Evolutionary conservation across 2,113 vertebrate species (phyloP), one percentile per base, ranked within the genome.

Genomic region (Seriola aureovittata): DNA sequence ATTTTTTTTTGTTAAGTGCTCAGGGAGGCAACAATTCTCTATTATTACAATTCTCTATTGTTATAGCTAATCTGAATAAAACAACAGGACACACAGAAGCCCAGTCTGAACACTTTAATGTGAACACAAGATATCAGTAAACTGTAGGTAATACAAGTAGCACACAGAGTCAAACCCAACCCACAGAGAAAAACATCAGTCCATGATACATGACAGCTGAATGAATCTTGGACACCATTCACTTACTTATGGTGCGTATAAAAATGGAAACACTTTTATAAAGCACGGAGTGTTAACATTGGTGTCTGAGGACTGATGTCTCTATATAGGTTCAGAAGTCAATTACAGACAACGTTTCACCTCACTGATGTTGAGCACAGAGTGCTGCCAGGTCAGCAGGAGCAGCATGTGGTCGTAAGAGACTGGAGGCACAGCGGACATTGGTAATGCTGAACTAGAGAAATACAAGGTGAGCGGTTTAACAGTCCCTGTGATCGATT

Each of bases 21-120:
- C 70, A 70, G 32, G 38, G 66, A 64, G 25, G 44, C 13, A 42
- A 71, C 57, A 23, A 42, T 29, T 52, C 34, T 29, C 29, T 29
- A 29, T 29, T 29, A 29, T 29, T 29, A 32, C n/a, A 25, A 48
- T 9, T 2, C 3, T 40, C n/a, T 12, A 17, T 10, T 0, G 7
- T 62, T 62, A 62, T 38, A 25, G 50, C 21, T 10, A n/a, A 17
- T 17, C 8, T 23, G 12, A 75, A 71, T 63, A 23, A 58, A 67
- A 50, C 13, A 67, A 70, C 29, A 50, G 34, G 16, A 85, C 19
- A 71, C 71, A 13, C 1, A 12, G 13, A 65, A 8, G 2, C 92
- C 71, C 81, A 88, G 88, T 92, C 87, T 89, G 82, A 93, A 94
- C 90, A 95, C 86, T 95, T 95, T 94, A 95, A 90, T 96, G 85